A percentile compares a stretch with the other conserved stretches of the same genome.
phyloP scores from a whole-genome alignment of 1,140 invertebrate species.

The Drosophila ananassae region DNA sequence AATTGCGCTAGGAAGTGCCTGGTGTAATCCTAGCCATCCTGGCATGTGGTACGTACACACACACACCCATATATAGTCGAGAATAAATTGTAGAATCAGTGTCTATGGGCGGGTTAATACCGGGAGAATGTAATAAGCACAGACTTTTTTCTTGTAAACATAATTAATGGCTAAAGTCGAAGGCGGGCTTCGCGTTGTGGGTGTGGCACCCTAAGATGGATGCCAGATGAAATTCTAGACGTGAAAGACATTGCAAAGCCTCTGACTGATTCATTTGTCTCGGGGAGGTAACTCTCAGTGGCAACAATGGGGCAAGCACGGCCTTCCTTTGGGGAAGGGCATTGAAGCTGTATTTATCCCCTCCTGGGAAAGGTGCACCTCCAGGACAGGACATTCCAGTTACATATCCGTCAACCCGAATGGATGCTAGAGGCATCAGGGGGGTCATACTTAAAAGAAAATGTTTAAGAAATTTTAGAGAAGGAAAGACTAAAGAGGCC shows the following conservation, averaged over 20 bases:
- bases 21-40: conserved; percentile 58
- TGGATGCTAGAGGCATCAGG: conserved; percentile 5
- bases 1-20: conserved; percentile 45
- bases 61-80: conserved; percentile 5
- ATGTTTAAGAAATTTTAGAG: neutral
- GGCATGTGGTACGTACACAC: conserved; percentile 58
- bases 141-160: conserved; percentile 28
- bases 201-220: conserved; percentile 11
- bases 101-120: conserved; percentile 60
- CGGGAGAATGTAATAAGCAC: conserved; percentile 28
- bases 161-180: conserved; percentile 61
- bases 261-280: conserved; percentile 9
- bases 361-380: conserved; percentile 15
- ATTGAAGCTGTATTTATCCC: conserved; percentile 21
- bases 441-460: neutral
- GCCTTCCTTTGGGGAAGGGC: conserved; percentile 3
- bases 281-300: neutral
- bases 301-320: conserved; percentile 1
- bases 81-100: conserved; percentile 71
- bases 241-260: conserved; percentile 10
- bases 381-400: conserved; percentile 36
- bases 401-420: conserved; percentile 36
- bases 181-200: conserved; percentile 17
- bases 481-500: neutral
- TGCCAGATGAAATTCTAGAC: conserved; percentile 23